Percentiles rank a stretch among this genome's conserved stretches.
Evolutionary conservation across 53 echinoderm and acorn worm genomes (phyloP).

Genomic region (Arbacia lixula): DNA sequence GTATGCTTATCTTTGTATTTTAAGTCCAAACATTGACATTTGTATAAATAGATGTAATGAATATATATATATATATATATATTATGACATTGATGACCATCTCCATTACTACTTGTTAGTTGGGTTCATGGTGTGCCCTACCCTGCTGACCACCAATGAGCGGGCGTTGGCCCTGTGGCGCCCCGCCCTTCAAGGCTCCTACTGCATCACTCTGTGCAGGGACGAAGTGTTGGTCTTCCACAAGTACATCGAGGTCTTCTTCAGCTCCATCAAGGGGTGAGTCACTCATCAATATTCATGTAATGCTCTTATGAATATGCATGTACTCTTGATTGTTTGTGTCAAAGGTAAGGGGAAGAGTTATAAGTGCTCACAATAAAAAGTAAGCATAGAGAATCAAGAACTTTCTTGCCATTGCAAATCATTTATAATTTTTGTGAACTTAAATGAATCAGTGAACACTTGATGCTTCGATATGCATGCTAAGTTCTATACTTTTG

Average conservation of each 20-base stretch:
- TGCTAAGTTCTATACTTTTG: too few relatives aligned
- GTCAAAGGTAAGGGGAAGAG: background rate
- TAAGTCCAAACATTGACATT: too few relatives aligned
- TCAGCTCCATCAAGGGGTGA: conserved; percentile 97
- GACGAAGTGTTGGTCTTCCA: conserved; percentile 97
- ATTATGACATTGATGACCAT: background rate
- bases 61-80: background rate
- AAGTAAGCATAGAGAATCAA: too few relatives aligned
- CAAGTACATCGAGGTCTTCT: conserved; percentile 98
- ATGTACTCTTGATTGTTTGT: background rate
- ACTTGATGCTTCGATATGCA: too few relatives aligned
- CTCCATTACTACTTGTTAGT: conserved; percentile 54
- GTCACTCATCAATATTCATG: too few relatives aligned
- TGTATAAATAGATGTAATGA: too few relatives aligned
- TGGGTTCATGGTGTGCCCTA: conserved; percentile 97
- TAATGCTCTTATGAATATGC: too few relatives aligned
- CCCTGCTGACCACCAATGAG: conserved; percentile 86
- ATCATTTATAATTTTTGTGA: too few relatives aligned
- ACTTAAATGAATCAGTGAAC: too few relatives aligned
- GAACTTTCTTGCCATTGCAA: too few relatives aligned
- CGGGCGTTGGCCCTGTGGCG: conserved; percentile 86
- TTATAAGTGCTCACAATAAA: background rate
- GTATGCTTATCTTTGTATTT: too few relatives aligned
- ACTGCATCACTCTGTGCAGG: conserved; percentile 96
- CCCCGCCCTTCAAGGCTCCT: conserved; percentile 87